These are phyloP conservation scores for Aethina tumida DNA, from an alignment of 1,140 invertebrate genomes.

Conservation along the genomic window DNA sequence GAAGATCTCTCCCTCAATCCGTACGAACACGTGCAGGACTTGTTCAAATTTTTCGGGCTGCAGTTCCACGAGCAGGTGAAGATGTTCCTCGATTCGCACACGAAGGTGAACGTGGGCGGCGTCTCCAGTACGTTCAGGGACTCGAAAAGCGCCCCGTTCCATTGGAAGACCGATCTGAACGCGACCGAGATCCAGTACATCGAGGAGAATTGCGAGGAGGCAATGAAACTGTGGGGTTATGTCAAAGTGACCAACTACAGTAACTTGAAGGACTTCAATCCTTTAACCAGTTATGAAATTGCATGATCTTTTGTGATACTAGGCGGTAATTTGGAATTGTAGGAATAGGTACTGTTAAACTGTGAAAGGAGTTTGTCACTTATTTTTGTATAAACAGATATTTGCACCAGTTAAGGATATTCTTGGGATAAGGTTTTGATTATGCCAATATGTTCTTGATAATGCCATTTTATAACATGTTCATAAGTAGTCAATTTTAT, in stretches of 20 bases:
- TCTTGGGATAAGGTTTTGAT: too few relatives aligned
- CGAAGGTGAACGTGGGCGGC: conserved; percentile 64
- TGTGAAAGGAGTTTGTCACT: too few relatives aligned
- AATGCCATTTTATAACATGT: too few relatives aligned
- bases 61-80: conserved; percentile 58
- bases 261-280: conserved; percentile 46
- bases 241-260: conserved; percentile 40
- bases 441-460: too few relatives aligned
- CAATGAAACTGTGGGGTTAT: conserved; percentile 79
- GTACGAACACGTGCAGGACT: conserved; percentile 54
- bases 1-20: conserved; percentile 76
- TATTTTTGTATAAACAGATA: too few relatives aligned
- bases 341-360: too few relatives aligned
- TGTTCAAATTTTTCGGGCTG: conserved; percentile 69
- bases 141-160: conserved; percentile 72
- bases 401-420: too few relatives aligned
- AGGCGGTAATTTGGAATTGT: too few relatives aligned
- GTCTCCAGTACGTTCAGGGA: conserved; percentile 76
- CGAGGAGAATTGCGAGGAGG: conserved; percentile 55
- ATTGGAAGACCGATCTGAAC: conserved; percentile 68
- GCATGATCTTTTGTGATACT: too few relatives aligned
- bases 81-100: conserved; percentile 70
- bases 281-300: conserved; percentile 38
- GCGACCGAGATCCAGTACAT: conserved; percentile 55
- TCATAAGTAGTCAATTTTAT: too few relatives aligned